Evolutionary conservation across 2,113 vertebrate genomes (phyloP).

Genomic region (Galemys pyrenaicus): DNA sequence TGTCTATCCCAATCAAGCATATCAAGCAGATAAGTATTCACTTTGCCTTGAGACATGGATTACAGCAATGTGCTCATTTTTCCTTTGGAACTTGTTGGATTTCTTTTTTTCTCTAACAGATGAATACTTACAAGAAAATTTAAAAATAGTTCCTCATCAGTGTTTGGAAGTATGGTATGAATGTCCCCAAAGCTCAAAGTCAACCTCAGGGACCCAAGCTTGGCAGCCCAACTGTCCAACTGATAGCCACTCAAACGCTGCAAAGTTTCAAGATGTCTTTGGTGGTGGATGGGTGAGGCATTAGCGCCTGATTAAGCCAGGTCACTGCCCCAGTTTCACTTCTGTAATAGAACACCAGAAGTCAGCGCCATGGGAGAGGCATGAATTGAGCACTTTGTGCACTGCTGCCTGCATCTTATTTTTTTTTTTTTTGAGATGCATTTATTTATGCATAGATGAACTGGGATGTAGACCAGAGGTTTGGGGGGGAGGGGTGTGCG

Average conservation of each 20-base stretch:
- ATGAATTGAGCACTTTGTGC: not conserved
- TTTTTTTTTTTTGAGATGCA: too few relatives aligned
- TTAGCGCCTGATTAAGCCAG: not conserved
- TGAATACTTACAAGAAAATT: constrained; percentile 30
- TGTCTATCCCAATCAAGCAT: not conserved
- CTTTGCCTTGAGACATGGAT: not conserved
- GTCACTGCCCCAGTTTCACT: not conserved
- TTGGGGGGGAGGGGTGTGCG: too few relatives aligned
- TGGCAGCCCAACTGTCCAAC: not conserved
- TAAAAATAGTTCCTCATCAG: not conserved
- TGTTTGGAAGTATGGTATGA: not conserved
- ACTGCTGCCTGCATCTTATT: not conserved
- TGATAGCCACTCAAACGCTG: not conserved
- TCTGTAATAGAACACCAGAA: not conserved
- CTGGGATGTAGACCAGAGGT: too few relatives aligned
- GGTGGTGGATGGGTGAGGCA: not conserved
- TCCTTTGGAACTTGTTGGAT: constrained; percentile 42
- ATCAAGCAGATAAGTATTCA: constrained; percentile 15
- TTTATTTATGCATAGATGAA: too few relatives aligned
- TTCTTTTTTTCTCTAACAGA: constrained; percentile 25
- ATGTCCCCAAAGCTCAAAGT: not conserved
- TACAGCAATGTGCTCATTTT: not conserved
- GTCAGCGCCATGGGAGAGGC: not conserved
- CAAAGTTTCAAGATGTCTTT: constrained; percentile 34
- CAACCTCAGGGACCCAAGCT: not conserved